Evolutionary conservation across 1,140 invertebrate genomes (phyloP).

Genomic region (Hormaphis cornu): DNA sequence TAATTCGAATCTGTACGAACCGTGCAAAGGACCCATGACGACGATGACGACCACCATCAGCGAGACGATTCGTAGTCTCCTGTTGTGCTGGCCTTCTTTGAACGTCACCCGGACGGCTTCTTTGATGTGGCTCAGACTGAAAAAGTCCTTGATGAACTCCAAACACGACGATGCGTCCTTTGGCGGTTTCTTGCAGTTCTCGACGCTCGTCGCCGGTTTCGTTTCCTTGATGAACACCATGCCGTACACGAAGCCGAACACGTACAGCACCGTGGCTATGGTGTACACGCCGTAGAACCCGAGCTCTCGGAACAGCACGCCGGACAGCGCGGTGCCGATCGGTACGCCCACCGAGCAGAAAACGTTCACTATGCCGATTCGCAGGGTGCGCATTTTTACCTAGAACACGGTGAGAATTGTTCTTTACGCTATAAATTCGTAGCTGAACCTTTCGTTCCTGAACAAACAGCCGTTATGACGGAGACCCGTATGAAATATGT

Average conservation of each 20-base stretch:
- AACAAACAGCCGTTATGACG: no score
- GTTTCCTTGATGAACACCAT: slow-evolving; percentile 53
- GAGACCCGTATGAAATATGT: no score
- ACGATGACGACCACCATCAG: slow-evolving; percentile 72
- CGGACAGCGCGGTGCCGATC: slow-evolving; percentile 43
- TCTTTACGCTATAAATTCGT: no score
- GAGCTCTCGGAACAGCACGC: slow-evolving; percentile 51
- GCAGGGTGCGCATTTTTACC: slow-evolving; percentile 62
- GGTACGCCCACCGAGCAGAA: slow-evolving; percentile 71
- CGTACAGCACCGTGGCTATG: slow-evolving; percentile 59
- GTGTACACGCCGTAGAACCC: slow-evolving; percentile 71
- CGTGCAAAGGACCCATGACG: slow-evolving; percentile 69
- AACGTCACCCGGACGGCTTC: slow-evolving; percentile 67
- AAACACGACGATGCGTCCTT: slow-evolving; percentile 34
- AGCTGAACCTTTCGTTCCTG: no score
- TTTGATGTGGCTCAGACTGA: slow-evolving; percentile 59
- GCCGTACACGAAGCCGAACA: slow-evolving; percentile 64
- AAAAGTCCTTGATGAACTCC: slow-evolving; percentile 51
- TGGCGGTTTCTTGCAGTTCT: neutral
- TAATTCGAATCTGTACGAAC: slow-evolving; percentile 49
- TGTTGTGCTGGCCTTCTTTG: slow-evolving; percentile 59
- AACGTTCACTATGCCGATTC: slow-evolving; percentile 74
- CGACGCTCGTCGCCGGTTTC: slow-evolving; percentile 17
- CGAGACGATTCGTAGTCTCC: slow-evolving; percentile 59
- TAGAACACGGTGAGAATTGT: no score